These are phyloP conservation scores for Drosophila pseudoobscura DNA, from an alignment of 1,140 invertebrate genomes.

Conservation along the genomic window DNA sequence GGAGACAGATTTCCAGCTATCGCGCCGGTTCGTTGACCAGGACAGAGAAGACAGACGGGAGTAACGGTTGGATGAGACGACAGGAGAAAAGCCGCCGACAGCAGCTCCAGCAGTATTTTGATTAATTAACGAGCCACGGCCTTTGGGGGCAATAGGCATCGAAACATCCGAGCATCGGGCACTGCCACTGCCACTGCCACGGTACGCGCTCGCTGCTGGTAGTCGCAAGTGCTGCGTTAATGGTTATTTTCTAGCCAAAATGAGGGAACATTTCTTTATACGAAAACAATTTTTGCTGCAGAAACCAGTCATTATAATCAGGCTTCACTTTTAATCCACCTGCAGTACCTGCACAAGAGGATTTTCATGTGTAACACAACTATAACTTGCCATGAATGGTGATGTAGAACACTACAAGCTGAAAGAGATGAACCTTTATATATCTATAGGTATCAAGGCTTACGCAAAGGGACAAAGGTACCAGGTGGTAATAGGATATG, in stretches of 20 bases:
- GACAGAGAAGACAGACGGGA: neutral
- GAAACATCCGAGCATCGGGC: slow-evolving; percentile 20
- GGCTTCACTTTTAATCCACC: too few species aligned
- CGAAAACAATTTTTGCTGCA: neutral
- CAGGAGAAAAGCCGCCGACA: slow-evolving; percentile 25
- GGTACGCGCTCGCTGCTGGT: slow-evolving; percentile 13
- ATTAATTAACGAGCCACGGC: slow-evolving; percentile 70
- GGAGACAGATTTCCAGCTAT: slow-evolving; percentile 42
- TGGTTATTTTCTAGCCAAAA: slow-evolving; percentile 23
- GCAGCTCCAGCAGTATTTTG: slow-evolving; percentile 63
- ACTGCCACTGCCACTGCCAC: slow-evolving; percentile 17
- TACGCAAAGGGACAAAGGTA: too few species aligned
- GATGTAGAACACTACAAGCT: too few species aligned
- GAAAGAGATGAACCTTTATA: too few species aligned
- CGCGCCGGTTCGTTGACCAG: slow-evolving; percentile 69
- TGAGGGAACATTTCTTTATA: neutral
- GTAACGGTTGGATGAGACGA: too few species aligned
- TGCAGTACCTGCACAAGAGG: too few species aligned
- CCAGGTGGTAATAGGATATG: too few species aligned
- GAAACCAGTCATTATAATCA: neutral
- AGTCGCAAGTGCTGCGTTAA: slow-evolving; percentile 17
- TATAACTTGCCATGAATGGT: too few species aligned
- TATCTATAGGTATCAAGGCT: too few species aligned
- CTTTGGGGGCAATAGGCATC: slow-evolving; percentile 44
- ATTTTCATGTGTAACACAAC: too few species aligned